Evolutionary conservation across 2,113 vertebrate genomes (phyloP), one percentile per base, ranked within the genome.

Genomic region (Petromus typicus): DNA sequence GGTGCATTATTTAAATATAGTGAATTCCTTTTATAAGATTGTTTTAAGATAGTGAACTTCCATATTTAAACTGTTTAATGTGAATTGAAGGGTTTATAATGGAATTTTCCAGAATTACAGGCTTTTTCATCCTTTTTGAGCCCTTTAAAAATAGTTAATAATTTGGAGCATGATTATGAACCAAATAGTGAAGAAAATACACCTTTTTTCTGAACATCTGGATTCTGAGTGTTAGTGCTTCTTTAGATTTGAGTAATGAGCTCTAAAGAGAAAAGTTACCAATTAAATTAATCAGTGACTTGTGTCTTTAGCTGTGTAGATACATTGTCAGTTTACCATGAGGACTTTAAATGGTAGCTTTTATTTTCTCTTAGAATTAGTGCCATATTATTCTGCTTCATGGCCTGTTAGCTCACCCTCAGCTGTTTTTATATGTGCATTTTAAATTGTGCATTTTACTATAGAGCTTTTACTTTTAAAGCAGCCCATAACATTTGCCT

Each of bases 1-100:
- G 96, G 97, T 97, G 90, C 90, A 59, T 97, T 98, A 97, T 98
- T 98, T 98, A 98, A 98, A 97, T 98, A 92, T 91, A 98, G 97
- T 95, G 93, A 96, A 84, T 96, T 94, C 93, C 67, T 64, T 95
- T 97, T 97, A 95, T 5, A 56, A 95, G 90, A 94, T 83, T 89
- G 92, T 94, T 98, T 97, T 89, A 95, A 97, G 96, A 88, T 71
- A 95, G 92, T 86, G 95, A 97, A 86, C 90, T 79, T 94, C 61
- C 90, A 61, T 90, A 85, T 85, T 96, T 97, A 89, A 97, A 96
- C 61, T 1, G n/a, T 34, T 0, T 51, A 16, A 89, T 97, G 34
- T 97, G 75, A 96, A 87, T 88, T n/a, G 13, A 73, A 75, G 63
- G 64, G 9, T 91, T 69, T 95, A 3, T 45, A 57, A 80, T 75